Evolutionary conservation across 2,888 invertebrate genomes (phyloP).

Genomic region (Omphaloscelis lunosa): DNA sequence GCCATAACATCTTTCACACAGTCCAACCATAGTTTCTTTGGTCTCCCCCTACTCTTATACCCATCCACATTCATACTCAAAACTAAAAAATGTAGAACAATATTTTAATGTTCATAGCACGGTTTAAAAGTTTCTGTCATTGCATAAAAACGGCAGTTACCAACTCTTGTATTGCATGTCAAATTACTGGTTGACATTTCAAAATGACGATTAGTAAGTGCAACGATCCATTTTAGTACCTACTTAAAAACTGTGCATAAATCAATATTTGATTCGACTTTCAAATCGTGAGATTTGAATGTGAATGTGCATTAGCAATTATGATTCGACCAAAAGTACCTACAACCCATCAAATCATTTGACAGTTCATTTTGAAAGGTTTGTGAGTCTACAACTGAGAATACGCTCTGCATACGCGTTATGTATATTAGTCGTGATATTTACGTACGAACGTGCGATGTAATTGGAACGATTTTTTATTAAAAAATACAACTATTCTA

Average conservation of each 20-base stretch:
- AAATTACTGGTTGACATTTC: slow-evolving; percentile 18
- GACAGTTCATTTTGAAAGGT: background rate
- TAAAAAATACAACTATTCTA: background rate
- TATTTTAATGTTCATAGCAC: too few species aligned
- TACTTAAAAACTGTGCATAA: slow-evolving; percentile 20
- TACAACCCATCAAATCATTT: slow-evolving; percentile 9
- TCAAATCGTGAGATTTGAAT: too few species aligned
- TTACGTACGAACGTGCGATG: background rate
- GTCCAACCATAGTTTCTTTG: too few species aligned
- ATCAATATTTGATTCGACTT: slow-evolving; percentile 32
- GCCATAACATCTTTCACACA: too few species aligned
- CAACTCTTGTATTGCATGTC: slow-evolving; percentile 1
- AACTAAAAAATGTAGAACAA: too few species aligned
- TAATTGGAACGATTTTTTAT: background rate
- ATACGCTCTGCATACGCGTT: background rate
- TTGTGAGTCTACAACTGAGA: background rate
- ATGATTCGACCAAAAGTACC: slow-evolving; percentile 26
- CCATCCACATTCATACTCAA: too few species aligned
- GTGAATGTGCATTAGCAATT: slow-evolving; percentile 47
- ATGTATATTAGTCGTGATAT: background rate
- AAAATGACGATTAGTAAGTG: background rate
- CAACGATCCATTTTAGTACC: background rate
- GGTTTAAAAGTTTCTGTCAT: too few species aligned
- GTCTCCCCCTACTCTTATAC: too few species aligned
- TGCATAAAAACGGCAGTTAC: too few species aligned